Percentiles rank a stretch among this genome's conserved stretches.
Evolutionary conservation across 2,113 vertebrate species (phyloP).

Genomic region (Nymphicus hollandicus): DNA sequence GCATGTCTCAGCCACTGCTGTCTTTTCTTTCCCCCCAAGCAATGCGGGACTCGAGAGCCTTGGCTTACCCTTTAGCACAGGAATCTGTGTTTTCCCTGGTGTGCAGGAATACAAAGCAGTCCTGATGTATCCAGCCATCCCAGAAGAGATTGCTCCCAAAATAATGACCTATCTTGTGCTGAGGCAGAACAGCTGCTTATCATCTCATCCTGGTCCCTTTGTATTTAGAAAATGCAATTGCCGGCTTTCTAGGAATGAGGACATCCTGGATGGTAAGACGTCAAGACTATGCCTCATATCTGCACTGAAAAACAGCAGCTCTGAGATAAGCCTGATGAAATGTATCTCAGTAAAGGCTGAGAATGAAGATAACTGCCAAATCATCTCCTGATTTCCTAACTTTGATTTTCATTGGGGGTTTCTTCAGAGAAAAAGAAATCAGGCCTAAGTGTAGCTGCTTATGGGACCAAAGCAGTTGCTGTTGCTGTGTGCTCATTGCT

Average conservation of each 20-base stretch:
- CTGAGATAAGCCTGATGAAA: not conserved
- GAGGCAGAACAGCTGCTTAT: not conserved
- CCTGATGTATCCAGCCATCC: fast-evolving
- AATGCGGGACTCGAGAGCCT: fast-evolving
- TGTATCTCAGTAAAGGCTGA: not conserved
- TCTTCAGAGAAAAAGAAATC: not conserved
- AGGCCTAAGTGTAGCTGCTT: not conserved
- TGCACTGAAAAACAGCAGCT: not conserved
- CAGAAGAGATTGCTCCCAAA: not conserved
- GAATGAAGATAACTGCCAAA: not conserved
- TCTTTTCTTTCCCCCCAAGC: not conserved
- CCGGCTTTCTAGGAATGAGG: not conserved
- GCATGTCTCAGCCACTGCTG: not conserved
- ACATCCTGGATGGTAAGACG: fast-evolving
- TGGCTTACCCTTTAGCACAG: not conserved
- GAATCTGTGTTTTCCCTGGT: not conserved
- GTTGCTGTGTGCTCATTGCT: not conserved
- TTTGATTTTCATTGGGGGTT: not conserved
- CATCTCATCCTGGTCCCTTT: not conserved
- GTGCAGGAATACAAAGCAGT: not conserved
- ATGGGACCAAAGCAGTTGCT: not conserved
- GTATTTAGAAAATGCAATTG: not conserved
- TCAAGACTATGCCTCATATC: not conserved
- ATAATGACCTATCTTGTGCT: not conserved
- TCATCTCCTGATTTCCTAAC: not conserved